Percentiles rank a stretch among this genome's conserved stretches.
Evolutionary conservation across 2,113 vertebrate species (phyloP).

Genomic region (Carassius carassius): DNA sequence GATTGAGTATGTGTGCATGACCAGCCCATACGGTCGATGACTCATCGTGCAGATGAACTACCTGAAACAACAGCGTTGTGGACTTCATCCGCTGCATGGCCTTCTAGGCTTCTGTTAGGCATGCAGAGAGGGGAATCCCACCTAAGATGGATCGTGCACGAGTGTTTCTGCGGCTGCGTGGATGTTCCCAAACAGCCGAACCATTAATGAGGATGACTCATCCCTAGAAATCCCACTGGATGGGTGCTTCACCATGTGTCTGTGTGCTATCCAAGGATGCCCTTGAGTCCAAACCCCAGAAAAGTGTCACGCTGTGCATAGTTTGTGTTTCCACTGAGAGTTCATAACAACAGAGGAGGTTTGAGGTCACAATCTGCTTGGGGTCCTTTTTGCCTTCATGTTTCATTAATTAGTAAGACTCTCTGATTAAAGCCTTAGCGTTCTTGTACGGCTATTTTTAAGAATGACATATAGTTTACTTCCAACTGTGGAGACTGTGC

Average conservation of each 20-base stretch:
- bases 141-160: constrained; percentile 32
- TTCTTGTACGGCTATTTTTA: constrained; percentile 25
- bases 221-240: constrained; percentile 68
- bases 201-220: constrained; percentile 85
- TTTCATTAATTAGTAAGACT: constrained; percentile 34
- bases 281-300: not conserved
- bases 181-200: constrained; percentile 74
- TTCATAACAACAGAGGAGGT: not conserved
- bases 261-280: constrained; percentile 26
- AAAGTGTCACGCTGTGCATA: constrained; percentile 1
- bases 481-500: not conserved
- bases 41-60: constrained; percentile 45
- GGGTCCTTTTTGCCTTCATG: constrained; percentile 31
- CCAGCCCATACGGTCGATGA: constrained; percentile 34
- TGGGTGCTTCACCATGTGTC: constrained; percentile 65
- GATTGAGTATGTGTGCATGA: not conserved
- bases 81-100: constrained; percentile 33
- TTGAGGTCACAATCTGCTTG: constrained; percentile 28
- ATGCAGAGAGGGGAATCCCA: constrained; percentile 54
- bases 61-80: constrained; percentile 25
- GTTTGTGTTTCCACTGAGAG: constrained; percentile 15
- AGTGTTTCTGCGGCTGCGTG: constrained; percentile 67
- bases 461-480: constrained; percentile 7
- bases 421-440: not conserved
- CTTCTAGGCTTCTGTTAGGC: constrained; percentile 26